Percentiles rank a stretch among this genome's conserved stretches.
Conservation (phyloP, 1,140 invertebrate species). For the Eciton burchellii region DNA sequence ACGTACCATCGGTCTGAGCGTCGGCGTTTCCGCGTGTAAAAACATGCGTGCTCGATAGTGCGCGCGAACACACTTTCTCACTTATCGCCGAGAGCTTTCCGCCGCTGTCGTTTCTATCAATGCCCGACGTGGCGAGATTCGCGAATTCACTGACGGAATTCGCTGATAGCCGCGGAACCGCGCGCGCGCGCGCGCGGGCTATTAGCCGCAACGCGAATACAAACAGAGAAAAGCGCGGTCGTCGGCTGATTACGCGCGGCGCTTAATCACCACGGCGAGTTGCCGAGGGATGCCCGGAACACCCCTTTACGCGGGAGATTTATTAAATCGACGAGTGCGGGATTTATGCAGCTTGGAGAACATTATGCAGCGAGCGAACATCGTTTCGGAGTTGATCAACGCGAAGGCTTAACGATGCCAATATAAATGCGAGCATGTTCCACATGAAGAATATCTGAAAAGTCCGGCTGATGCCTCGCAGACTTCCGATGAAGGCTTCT, state of each 20-base stretch:
- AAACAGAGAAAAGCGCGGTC: constrained; percentile 55
- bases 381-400: not conserved
- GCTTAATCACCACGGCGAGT: constrained; percentile 23
- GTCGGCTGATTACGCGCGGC: constrained; percentile 45
- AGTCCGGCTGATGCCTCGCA: not conserved
- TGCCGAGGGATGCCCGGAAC: not conserved
- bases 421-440: no score
- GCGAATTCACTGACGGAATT: constrained; percentile 42
- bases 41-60: constrained; percentile 33
- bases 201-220: constrained; percentile 39
- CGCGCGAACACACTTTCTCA: constrained; percentile 45
- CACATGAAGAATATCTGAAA: no score
- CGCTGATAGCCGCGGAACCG: constrained; percentile 36
- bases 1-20: not conserved
- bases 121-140: constrained; percentile 13
- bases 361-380: no score
- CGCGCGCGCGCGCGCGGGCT: not conserved
- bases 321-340: no score
- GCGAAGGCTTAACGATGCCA: no score
- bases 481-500: constrained; percentile 2
- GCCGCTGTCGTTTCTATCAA: constrained; percentile 18
- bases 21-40: not conserved
- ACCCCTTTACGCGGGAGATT: not conserved
- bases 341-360: no score
- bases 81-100: constrained; percentile 45